Percentiles rank a stretch among this genome's conserved stretches.
Conservation (phyloP, 2,888 invertebrate genomes). For the Xylota segnis region DNA sequence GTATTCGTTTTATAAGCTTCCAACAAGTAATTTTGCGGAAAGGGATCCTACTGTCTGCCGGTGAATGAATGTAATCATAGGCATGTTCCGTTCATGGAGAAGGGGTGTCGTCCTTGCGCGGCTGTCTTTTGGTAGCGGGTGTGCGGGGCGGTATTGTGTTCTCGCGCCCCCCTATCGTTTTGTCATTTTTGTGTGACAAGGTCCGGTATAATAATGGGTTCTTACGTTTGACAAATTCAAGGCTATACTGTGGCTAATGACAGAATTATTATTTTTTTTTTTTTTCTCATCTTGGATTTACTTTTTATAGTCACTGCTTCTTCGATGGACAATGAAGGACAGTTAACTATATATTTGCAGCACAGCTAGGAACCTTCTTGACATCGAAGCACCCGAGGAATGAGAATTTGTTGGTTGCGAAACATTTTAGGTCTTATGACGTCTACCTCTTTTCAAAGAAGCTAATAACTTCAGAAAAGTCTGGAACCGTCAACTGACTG, state of each 20-base stretch:
- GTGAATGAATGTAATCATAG: conserved; percentile 67
- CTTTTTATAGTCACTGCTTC: not conserved
- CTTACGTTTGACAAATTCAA: conserved; percentile 55
- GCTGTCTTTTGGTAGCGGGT: conserved; percentile 13
- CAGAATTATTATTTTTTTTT: conserved; percentile 4
- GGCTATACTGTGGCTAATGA: conserved; percentile 31
- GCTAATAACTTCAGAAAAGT: too few species aligned
- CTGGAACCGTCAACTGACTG: too few species aligned
- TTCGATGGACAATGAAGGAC: not conserved
- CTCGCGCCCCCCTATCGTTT: conserved; percentile 31
- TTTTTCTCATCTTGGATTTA: not conserved
- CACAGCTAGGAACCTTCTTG: not conserved
- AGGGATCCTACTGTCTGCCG: conserved; percentile 60
- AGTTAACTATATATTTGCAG: not conserved
- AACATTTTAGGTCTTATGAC: too few species aligned
- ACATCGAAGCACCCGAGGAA: not conserved
- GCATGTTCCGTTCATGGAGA: conserved; percentile 32
- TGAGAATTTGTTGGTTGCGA: too few species aligned
- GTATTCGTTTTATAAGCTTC: conserved; percentile 63
- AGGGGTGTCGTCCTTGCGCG: conserved; percentile 54
- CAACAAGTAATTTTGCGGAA: conserved; percentile 61
- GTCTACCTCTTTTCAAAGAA: too few species aligned
- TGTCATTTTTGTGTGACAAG: conserved; percentile 19
- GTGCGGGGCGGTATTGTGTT: conserved; percentile 18
- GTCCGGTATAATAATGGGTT: conserved; percentile 37